Conservation (phyloP, 2,888 invertebrate genomes). For the Coecobrya sp. region DNA sequence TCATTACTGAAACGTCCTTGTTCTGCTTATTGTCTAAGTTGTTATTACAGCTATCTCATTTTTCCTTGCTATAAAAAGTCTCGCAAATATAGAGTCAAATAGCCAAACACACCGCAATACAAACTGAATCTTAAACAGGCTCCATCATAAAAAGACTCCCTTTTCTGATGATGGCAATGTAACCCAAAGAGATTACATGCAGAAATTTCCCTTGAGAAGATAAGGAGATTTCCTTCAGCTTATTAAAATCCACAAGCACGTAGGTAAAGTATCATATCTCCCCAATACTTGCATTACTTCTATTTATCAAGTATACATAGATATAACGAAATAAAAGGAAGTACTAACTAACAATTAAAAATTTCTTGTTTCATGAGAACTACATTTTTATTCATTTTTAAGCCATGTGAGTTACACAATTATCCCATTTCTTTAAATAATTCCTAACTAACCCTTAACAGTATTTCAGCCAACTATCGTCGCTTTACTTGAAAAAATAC, state of each 20-base stretch:
- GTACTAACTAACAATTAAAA: not conserved
- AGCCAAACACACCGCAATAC: not conserved
- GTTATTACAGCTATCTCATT: not conserved
- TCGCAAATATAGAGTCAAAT: no score
- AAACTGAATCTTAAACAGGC: conserved; percentile 1
- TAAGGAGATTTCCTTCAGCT: conserved; percentile 19
- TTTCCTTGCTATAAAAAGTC: no score
- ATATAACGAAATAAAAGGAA: not conserved
- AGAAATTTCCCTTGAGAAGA: conserved; percentile 51
- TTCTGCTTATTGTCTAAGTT: no score
- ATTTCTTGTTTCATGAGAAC: not conserved
- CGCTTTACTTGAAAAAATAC: no score
- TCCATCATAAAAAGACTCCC: not conserved
- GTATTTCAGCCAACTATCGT: not conserved
- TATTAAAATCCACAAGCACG: conserved; percentile 36
- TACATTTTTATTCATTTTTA: conserved; percentile 31
- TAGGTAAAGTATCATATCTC: conserved; percentile 13
- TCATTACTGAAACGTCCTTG: no score
- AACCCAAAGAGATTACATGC: conserved; percentile 4
- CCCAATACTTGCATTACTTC: conserved; percentile 1
- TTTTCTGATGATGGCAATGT: not conserved
- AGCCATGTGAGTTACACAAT: not conserved
- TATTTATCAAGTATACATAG: not conserved
- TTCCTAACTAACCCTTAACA: not conserved
- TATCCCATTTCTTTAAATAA: not conserved